These are phyloP conservation scores for Melanitta fusca DNA, from an alignment of 2,797 vertebrate species.

Conservation along the genomic window DNA sequence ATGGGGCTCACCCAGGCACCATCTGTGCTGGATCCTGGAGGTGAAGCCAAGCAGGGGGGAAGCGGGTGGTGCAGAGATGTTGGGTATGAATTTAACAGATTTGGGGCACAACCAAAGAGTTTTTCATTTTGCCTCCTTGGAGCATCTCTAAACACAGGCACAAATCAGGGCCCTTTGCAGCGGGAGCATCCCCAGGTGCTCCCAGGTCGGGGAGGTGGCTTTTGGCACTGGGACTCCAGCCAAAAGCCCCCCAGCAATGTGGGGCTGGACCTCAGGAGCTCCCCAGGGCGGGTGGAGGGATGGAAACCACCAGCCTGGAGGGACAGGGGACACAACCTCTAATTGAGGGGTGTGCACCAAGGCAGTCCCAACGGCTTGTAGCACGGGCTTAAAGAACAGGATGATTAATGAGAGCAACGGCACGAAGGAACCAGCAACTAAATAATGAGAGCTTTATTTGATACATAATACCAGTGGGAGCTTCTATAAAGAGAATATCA, in stretches of 20 bases:
- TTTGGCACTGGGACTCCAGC: background rate
- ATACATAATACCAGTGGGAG: conserved; percentile 57
- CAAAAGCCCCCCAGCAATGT: background rate
- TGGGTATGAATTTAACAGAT: background rate
- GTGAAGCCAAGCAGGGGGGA: background rate
- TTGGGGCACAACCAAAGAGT: background rate
- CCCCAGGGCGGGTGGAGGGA: fast-evolving
- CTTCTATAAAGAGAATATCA: conserved; percentile 50
- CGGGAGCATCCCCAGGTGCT: fast-evolving
- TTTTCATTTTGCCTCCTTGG: background rate
- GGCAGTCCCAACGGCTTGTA: background rate
- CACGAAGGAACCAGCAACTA: conserved; percentile 40
- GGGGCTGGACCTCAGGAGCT: background rate
- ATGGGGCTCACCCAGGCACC: background rate
- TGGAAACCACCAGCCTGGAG: background rate
- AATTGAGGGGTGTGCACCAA: fast-evolving
- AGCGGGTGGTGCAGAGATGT: background rate
- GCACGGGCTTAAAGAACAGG: background rate
- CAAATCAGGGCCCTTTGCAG: background rate
- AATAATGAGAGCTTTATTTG: conserved; percentile 72
- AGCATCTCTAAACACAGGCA: background rate
- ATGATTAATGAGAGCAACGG: conserved; percentile 61
- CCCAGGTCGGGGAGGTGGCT: background rate
- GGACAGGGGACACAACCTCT: background rate
- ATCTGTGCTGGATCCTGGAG: background rate